phyloP scores from a whole-genome alignment of 2,888 invertebrate genomes.

The Rapana venosa region DNA sequence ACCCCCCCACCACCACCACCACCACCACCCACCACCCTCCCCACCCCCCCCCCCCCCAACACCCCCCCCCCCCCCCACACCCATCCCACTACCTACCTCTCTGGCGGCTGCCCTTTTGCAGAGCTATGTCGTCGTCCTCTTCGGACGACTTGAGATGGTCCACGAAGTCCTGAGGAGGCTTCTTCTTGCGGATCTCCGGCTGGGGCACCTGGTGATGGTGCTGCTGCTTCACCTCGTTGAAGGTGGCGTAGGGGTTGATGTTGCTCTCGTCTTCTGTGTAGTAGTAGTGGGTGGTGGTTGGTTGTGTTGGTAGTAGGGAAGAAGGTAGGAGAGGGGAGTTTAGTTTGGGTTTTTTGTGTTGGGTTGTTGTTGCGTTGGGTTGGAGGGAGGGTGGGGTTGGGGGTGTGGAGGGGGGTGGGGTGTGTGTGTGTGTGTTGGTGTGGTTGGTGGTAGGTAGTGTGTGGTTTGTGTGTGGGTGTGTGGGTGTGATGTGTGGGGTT shows the following conservation, averaged over 20 bases:
- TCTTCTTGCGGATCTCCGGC: conserved; percentile 49
- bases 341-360: too few relatives aligned
- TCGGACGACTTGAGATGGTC: conserved; percentile 51
- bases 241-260: conserved; percentile 97
- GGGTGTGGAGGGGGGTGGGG: too few relatives aligned
- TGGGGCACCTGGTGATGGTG: conserved; percentile 16
- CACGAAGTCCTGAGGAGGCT: conserved; percentile 50
- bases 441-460: too few relatives aligned
- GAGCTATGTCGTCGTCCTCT: conserved; percentile 66
- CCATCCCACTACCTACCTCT: conserved; percentile 55
- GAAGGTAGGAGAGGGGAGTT: not conserved
- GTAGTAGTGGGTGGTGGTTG: not conserved
- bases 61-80: too few relatives aligned
- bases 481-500: too few relatives aligned
- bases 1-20: too few relatives aligned
- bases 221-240: conserved; percentile 83
- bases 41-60: too few relatives aligned
- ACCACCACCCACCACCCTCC: too few relatives aligned
- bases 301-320: conserved; percentile 28
- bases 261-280: conserved; percentile 84
- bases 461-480: too few relatives aligned
- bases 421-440: too few relatives aligned
- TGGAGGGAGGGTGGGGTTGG: too few relatives aligned
- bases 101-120: conserved; percentile 71
- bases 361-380: too few relatives aligned